Conservation (phyloP, 2,113 vertebrate genomes). For the Ochotona princeps region DNA sequence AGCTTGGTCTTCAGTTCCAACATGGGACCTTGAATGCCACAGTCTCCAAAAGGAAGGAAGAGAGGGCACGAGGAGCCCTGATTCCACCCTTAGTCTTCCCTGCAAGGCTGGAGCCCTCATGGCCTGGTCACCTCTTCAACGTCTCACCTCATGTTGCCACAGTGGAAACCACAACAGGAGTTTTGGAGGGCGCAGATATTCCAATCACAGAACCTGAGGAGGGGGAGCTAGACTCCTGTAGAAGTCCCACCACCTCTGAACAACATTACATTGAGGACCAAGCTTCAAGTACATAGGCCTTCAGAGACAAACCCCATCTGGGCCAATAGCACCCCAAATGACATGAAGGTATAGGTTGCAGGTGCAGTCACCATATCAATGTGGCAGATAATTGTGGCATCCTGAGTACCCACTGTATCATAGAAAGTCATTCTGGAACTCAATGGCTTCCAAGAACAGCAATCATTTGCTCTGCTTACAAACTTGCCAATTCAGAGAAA, state of each 20-base stretch:
- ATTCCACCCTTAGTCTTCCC: not conserved
- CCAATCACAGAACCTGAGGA: not conserved
- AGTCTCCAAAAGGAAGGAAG: not conserved
- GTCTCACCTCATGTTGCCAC: not conserved
- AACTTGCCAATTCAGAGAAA: not conserved
- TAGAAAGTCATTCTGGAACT: not conserved
- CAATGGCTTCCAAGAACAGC: not conserved
- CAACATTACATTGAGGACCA: too few relatives aligned
- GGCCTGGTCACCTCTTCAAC: not conserved
- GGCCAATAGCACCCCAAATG: too few relatives aligned
- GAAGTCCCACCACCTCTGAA: not conserved
- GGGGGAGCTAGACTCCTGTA: not conserved
- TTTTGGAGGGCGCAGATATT: not conserved
- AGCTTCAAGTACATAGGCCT: too few relatives aligned
- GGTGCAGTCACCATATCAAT: not conserved
- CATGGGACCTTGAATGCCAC: not conserved
- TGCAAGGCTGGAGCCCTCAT: too few relatives aligned
- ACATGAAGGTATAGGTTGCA: not conserved
- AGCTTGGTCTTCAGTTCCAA: not conserved
- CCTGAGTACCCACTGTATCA: not conserved
- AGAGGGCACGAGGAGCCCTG: not conserved
- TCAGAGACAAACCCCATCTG: too few relatives aligned
- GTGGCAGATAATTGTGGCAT: not conserved
- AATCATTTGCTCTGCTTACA: conserved; percentile 1
- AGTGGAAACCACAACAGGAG: not conserved